Base-by-base conservation (phyloP, 1,140 invertebrate species). In the Laupala kohalensis region DNA sequence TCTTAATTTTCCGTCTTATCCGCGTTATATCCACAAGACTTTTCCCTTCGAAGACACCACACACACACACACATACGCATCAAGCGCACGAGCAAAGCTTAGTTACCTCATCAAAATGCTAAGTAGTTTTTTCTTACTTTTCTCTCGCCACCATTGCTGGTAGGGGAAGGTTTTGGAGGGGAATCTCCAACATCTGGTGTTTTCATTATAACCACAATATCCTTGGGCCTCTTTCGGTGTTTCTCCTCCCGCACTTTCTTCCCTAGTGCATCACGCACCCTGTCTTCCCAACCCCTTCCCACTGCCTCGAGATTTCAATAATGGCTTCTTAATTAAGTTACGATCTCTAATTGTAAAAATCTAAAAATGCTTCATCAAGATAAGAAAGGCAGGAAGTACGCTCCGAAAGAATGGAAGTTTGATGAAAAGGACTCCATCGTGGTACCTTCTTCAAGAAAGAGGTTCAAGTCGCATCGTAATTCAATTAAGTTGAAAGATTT, bases 141-240 rank as follows among this genome's bases (percentile, higher is more conserved):
- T 68, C 27, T 27, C 12, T n/a, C 19, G 53, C 63, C 62, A 62
- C n/a, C 26, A 63, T 5, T 25, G 62, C 25, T 62, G 70, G n/a
- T 27, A 26, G 27, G 23, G 62, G 25, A 62, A 12, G 25, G 37
- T 15, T 29, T 25, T 0, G 53, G 25, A 53, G 69, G 28, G 63
- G 67, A 67, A 72, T 63, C 53, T 25, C 26, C 71, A 64, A 69
- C 71, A 72, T 72, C 71, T 72, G 71, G 37, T 69, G 67, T 69
- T 69, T 72, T 72, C 71, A 72, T 72, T 72, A 72, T 72, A 72
- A 72, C 62, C 64, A 67, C 53, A 72, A 72, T 72, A 72, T 72
- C 71, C 37, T 63, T 12, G 29, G 62, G 27, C 27, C 64, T 64
- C 70, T 26, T 70, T 23, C 12, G 13, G n/a, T 6, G 67, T 25